Percentiles rank a stretch among this genome's conserved stretches.
Evolutionary conservation across 2,797 vertebrate species (phyloP).

Genomic region (Gymnothorax javanicus): DNA sequence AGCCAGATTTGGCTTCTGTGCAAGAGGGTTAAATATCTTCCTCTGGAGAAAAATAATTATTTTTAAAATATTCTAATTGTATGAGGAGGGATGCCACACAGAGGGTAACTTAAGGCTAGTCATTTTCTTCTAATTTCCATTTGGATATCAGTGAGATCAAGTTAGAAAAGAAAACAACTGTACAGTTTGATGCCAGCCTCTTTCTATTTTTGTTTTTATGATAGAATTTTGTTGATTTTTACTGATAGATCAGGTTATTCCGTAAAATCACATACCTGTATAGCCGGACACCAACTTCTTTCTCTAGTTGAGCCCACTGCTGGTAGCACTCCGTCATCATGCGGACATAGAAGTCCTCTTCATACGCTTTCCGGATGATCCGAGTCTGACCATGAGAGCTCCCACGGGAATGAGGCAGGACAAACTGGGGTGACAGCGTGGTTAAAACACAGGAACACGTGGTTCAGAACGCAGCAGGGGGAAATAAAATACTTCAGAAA

Average conservation of each 20-base stretch:
- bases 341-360: slow-evolving; percentile 62
- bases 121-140: no score
- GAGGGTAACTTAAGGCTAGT: no score
- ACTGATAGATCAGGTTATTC: slow-evolving; percentile 44
- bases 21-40: no score
- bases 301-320: slow-evolving; percentile 72
- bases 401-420: slow-evolving; percentile 74
- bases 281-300: slow-evolving; percentile 61
- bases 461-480: not conserved
- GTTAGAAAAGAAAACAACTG: slow-evolving; percentile 60
- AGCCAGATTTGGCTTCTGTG: no score
- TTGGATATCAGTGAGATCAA: slow-evolving; percentile 57
- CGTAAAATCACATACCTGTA: slow-evolving; percentile 60
- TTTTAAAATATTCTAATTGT: no score
- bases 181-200: slow-evolving; percentile 64
- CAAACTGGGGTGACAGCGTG: slow-evolving; percentile 56
- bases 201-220: not conserved
- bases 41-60: no score
- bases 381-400: slow-evolving; percentile 80
- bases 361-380: slow-evolving; percentile 73
- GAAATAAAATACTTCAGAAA: no score
- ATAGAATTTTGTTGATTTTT: no score
- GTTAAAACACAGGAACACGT: not conserved
- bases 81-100: no score
- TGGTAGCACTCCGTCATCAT: slow-evolving; percentile 75